Evolutionary conservation across 2,888 invertebrate genomes (phyloP), one percentile per base, ranked within the genome.

Genomic region (Lithophane socia): DNA sequence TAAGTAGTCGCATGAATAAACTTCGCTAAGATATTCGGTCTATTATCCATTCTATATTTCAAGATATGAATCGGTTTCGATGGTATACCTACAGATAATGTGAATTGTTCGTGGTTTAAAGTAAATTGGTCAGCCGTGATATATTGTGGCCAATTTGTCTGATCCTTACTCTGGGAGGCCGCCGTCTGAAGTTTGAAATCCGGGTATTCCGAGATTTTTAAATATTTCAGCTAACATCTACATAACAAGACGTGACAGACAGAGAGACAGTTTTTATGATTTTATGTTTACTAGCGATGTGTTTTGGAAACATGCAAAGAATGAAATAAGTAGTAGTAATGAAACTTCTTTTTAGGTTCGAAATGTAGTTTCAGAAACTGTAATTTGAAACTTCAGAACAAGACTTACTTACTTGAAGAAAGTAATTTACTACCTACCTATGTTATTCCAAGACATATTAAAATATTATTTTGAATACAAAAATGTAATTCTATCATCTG

Each of bases 1-100:
- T 85, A 52, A 52, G 52, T 52, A 86, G 80, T 68, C 88, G 82
- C 86, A 77, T 87, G 88, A 86, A 74, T 85, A 82, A 81, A 83
- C 85, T 80, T 75, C 75, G 66, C 77, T 82, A 70, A 85, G 80
- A 88, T 64, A 77, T 76, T 79, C 80, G 80, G 68, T 83, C 80
- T 84, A 77, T 86, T 79, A 75, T 79, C 73, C 67, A 83, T 71
- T 79, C 64, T 70, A 83, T 68, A 79, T 63, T 72, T 71, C 58
- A 61, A 76, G 78, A 82, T 82, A 71, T 67, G 82, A 72, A 72
- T 67, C 61, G 47, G 42, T 60, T 67, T 58, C 70, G 21, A 66
- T 37, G 67, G 42, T 78, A 58, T 54, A 63, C 54, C 73, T 79
- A 47, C 42, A 71, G 71, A 83, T 61, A 71, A 75, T 49, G 12